A percentile compares a stretch with the other conserved stretches of the same genome.
These are phyloP conservation scores for Calephelis virginiensis DNA, from an alignment of 1,140 invertebrate species.

Conservation along the genomic window DNA sequence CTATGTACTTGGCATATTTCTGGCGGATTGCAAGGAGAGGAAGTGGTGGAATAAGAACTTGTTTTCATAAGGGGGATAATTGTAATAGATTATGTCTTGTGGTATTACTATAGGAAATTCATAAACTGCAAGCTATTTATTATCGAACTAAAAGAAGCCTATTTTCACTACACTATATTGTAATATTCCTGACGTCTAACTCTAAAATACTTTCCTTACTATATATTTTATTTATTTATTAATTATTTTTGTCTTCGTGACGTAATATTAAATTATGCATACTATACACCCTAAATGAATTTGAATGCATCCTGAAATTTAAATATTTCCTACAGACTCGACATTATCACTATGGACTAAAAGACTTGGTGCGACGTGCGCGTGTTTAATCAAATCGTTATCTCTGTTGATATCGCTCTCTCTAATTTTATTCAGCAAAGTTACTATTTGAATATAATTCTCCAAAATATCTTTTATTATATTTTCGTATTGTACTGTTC, in stretches of 20 bases:
- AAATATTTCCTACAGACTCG: conserved; percentile 27
- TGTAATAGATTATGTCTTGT: conserved; percentile 24
- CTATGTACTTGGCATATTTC: conserved; percentile 9
- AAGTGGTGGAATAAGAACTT: conserved; percentile 12
- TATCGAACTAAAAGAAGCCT: conserved; percentile 29
- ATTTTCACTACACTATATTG: conserved; percentile 26
- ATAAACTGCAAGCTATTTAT: conserved; percentile 23
- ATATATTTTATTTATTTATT: conserved; percentile 24
- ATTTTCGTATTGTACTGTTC: conserved; percentile 25
- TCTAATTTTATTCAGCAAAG: conserved; percentile 16
- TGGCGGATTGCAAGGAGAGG: background rate
- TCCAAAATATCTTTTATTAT: conserved; percentile 21
- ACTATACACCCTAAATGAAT: conserved; percentile 23
- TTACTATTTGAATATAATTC: conserved; percentile 29
- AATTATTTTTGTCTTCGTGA: background rate
- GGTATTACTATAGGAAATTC: conserved; percentile 25
- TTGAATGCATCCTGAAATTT: conserved; percentile 34
- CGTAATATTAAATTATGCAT: conserved; percentile 21
- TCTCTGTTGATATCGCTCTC: conserved; percentile 17
- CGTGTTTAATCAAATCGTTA: conserved; percentile 29
- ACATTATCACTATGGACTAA: conserved; percentile 33
- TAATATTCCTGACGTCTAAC: conserved; percentile 27
- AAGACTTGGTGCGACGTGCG: conserved; percentile 30
- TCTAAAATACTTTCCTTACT: conserved; percentile 26
- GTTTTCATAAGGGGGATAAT: conserved; percentile 29